Conservation (phyloP, 2,113 vertebrate species). For the Pangasianodon gigas region DNA sequence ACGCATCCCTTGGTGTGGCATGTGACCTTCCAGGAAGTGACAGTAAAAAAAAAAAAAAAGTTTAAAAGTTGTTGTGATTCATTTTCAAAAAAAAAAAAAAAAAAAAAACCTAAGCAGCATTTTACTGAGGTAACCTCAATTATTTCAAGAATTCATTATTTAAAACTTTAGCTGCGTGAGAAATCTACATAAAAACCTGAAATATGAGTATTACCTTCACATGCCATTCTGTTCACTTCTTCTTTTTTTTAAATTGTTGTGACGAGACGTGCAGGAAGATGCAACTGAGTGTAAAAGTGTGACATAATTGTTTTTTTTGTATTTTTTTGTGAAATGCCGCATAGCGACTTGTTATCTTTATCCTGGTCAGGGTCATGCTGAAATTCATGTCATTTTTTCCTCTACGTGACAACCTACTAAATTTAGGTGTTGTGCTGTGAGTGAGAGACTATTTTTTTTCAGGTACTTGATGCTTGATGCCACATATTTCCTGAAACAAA, state of each 20-base stretch:
- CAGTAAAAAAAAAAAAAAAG: background rate
- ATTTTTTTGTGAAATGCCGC: background rate
- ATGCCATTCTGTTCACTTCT: background rate
- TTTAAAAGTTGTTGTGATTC: background rate
- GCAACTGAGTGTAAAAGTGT: background rate
- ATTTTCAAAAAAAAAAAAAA: background rate
- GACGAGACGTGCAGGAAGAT: background rate
- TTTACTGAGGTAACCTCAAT: background rate
- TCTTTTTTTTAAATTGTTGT: background rate
- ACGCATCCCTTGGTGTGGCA: background rate
- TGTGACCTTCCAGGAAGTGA: background rate
- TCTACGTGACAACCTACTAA: no score
- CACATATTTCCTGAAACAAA: no score
- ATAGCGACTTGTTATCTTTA: background rate
- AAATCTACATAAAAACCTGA: background rate
- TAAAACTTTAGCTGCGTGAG: background rate
- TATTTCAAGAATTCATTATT: background rate
- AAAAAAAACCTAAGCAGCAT: background rate
- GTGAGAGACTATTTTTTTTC: no score
- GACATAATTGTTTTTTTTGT: background rate
- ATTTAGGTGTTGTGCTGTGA: no score
- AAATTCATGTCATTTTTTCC: no score
- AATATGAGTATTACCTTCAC: background rate
- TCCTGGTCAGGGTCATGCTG: background rate
- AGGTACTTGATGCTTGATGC: no score